A percentile compares a stretch with the other conserved stretches of the same genome.
Conservation (phyloP, 2,888 invertebrate genomes). For the Sarcophaga variegata region DNA sequence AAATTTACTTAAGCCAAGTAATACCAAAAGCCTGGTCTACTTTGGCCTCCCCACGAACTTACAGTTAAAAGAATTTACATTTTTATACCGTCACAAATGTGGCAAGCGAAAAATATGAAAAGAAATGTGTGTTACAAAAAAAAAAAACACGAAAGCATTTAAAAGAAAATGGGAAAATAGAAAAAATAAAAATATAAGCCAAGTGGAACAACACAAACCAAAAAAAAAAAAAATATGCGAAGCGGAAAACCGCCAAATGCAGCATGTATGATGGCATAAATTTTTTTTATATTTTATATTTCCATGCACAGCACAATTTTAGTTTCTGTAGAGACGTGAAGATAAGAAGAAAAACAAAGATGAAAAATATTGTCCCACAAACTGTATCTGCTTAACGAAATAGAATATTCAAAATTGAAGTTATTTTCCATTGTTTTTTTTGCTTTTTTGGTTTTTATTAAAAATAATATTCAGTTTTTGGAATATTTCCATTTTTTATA, state of each 20-base stretch:
- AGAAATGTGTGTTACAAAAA: background rate
- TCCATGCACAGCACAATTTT: slow-evolving; percentile 37
- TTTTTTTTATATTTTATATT: slow-evolving; percentile 24
- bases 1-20: background rate
- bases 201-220: slow-evolving; percentile 17
- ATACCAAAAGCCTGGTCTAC: background rate
- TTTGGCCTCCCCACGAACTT: background rate
- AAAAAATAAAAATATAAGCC: slow-evolving; percentile 13
- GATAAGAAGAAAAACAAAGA: slow-evolving; percentile 20
- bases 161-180: slow-evolving; percentile 1
- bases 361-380: background rate
- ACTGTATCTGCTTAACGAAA: background rate
- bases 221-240: background rate
- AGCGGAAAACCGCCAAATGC: slow-evolving; percentile 45
- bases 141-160: background rate
- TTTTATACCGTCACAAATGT: slow-evolving; percentile 5
- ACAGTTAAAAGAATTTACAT: slow-evolving; percentile 28
- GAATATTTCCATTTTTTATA: background rate
- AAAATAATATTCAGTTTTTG: background rate
- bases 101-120: background rate
- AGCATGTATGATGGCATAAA: slow-evolving; percentile 14
- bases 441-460: too few species aligned
- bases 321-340: slow-evolving; percentile 5
- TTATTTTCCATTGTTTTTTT: background rate
- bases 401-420: slow-evolving; percentile 15